A percentile compares a stretch with the other conserved stretches of the same genome.
phyloP scores from a whole-genome alignment of 2,888 invertebrate genomes.

The Mesorhabditis belari region DNA sequence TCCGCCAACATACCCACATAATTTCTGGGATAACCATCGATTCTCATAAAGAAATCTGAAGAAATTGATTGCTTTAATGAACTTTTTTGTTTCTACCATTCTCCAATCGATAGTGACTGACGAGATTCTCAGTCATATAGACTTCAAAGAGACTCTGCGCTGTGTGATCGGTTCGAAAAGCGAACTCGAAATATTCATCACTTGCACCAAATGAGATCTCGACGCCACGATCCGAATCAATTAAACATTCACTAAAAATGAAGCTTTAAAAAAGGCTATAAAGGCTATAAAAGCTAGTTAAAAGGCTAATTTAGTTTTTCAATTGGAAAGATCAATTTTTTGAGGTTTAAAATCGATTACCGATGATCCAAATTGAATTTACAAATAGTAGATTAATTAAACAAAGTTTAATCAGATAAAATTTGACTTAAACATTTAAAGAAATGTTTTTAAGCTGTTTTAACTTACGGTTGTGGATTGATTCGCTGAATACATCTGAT shows the following conservation, averaged over 20 bases:
- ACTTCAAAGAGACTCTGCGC: constrained; percentile 19
- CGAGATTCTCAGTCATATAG: not conserved
- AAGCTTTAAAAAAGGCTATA: too few species aligned
- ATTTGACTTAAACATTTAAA: too few species aligned
- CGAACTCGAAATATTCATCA: constrained; percentile 10
- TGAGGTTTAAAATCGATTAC: too few species aligned
- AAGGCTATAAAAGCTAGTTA: too few species aligned
- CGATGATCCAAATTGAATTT: too few species aligned
- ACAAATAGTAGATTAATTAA: too few species aligned
- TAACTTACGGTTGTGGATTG: not conserved
- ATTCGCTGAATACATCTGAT: not conserved
- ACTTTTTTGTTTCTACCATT: not conserved
- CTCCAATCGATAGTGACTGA: not conserved
- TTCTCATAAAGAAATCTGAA: constrained; percentile 20
- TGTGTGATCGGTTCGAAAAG: constrained; percentile 21
- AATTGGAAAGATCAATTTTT: too few species aligned
- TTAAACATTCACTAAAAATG: not conserved
- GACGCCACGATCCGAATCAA: not conserved
- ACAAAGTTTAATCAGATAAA: not conserved
- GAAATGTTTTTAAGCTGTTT: too few species aligned
- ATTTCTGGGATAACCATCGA: constrained; percentile 8
- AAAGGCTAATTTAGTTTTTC: too few species aligned
- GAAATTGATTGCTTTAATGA: too few species aligned
- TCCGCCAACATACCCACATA: constrained; percentile 21
- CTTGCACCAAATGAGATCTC: not conserved